phyloP scores from a whole-genome alignment of 2,888 invertebrate species.

The Phyllotreta cruciferae region DNA sequence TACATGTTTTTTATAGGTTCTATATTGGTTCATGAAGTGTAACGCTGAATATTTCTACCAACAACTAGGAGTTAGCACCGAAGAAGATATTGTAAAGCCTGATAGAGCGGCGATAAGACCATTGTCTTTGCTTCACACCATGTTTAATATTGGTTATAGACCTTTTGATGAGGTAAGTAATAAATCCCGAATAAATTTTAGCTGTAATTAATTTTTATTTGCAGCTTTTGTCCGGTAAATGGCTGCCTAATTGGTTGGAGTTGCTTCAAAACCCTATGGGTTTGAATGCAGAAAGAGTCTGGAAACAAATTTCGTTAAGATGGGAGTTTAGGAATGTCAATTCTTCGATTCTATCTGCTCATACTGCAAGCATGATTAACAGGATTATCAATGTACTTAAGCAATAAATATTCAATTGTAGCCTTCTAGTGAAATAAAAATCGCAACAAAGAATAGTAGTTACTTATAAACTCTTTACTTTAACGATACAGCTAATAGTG shows the following conservation, averaged over 20 bases:
- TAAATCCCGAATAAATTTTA: slow-evolving; percentile 1
- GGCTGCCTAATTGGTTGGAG: slow-evolving; percentile 62
- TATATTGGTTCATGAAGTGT: slow-evolving; percentile 73
- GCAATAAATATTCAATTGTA: slow-evolving; percentile 32
- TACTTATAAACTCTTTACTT: too few species aligned
- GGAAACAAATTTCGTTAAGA: slow-evolving; percentile 61
- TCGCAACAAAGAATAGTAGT: too few species aligned
- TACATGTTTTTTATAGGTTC: slow-evolving; percentile 61
- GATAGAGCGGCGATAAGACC: slow-evolving; percentile 52
- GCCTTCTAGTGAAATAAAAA: too few species aligned
- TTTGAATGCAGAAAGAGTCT: slow-evolving; percentile 60
- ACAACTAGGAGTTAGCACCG: slow-evolving; percentile 62
- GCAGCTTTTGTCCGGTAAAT: slow-evolving; percentile 62
- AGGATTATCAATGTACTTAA: slow-evolving; percentile 52
- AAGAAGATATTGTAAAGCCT: slow-evolving; percentile 54
- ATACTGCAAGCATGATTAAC: slow-evolving; percentile 54
- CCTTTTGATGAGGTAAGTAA: slow-evolving; percentile 76
- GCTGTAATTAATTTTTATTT: slow-evolving; percentile 42
- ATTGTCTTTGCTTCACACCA: slow-evolving; percentile 71
- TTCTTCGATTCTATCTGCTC: slow-evolving; percentile 44
- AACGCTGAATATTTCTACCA: slow-evolving; percentile 74
- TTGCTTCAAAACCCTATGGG: slow-evolving; percentile 62
- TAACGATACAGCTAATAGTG: too few species aligned
- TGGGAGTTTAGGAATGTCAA: slow-evolving; percentile 62
- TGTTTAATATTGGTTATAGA: slow-evolving; percentile 80